Evolutionary conservation across 1,140 invertebrate genomes (phyloP).

Genomic region (Aphidius ervi): DNA sequence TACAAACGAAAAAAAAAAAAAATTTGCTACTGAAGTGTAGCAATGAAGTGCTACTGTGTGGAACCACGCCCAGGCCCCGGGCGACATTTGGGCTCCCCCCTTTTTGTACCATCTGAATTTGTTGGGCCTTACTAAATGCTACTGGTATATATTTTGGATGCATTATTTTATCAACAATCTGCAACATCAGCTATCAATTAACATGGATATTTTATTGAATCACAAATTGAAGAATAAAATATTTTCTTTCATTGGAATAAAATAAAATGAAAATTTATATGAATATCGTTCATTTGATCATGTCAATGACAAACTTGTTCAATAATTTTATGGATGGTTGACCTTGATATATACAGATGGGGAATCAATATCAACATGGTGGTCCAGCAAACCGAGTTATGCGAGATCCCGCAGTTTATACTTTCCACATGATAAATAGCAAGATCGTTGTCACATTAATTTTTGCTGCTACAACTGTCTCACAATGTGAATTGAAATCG

Average conservation of each 20-base stretch:
- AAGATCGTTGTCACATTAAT: conserved; percentile 38
- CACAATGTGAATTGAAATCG: conserved; percentile 28
- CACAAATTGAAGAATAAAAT: too few relatives aligned
- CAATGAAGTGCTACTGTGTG: conserved; percentile 35
- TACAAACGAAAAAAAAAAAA: conserved; percentile 8
- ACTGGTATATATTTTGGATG: background rate
- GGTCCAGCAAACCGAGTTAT: conserved; percentile 11
- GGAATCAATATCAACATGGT: conserved; percentile 18
- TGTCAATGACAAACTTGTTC: conserved; percentile 4
- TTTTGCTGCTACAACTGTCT: conserved; percentile 16
- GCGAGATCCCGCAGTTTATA: conserved; percentile 19
- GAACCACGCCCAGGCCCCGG: conserved; percentile 42
- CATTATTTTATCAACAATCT: too few relatives aligned
- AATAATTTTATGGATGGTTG: conserved; percentile 11
- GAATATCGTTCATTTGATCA: background rate
- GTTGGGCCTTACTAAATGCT: background rate
- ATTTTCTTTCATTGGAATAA: background rate
- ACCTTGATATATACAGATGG: conserved; percentile 7
- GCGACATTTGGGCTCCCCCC: conserved; percentile 31
- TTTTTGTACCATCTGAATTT: conserved; percentile 3
- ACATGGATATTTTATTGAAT: too few relatives aligned
- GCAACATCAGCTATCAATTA: too few relatives aligned
- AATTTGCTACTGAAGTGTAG: conserved; percentile 24
- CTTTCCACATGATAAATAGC: conserved; percentile 42
- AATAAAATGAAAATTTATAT: background rate